Conservation (phyloP, 2,888 invertebrate genomes). For the Hofmannophila pseudospretella region DNA sequence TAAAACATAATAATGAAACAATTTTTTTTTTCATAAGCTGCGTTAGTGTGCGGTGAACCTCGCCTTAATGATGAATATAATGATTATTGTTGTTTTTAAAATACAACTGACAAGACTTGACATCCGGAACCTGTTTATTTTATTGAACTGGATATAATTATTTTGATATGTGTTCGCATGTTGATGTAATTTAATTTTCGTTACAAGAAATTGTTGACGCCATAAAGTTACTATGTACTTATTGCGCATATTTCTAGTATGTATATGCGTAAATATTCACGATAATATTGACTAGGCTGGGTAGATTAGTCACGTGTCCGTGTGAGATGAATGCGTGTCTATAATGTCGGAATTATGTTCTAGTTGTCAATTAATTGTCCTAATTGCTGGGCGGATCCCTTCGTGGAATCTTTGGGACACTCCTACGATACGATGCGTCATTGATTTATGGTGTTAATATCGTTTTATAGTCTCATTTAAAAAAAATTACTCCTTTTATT, state of each 20-base stretch:
- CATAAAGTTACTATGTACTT: conserved; percentile 28
- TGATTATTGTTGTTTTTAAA: conserved; percentile 67
- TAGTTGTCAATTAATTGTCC: conserved; percentile 52
- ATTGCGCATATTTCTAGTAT: conserved; percentile 22
- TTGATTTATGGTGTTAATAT: conserved; percentile 8
- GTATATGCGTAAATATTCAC: conserved; percentile 4
- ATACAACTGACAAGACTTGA: conserved; percentile 56
- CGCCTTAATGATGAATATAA: no score
- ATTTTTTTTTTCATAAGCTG: no score
- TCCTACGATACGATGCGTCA: conserved; percentile 23
- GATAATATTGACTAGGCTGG: conserved; percentile 5
- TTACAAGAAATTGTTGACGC: conserved; percentile 33
- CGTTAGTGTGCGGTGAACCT: no score
- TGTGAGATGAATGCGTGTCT: conserved; percentile 20
- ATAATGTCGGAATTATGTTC: conserved; percentile 30
- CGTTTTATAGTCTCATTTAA: no score
- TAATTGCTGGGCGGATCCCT: conserved; percentile 59
- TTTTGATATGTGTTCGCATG: conserved; percentile 23
- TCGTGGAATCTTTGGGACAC: conserved; percentile 34
- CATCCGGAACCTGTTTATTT: conserved; percentile 58
- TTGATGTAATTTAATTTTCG: conserved; percentile 29
- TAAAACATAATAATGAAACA: no score
- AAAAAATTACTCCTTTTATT: no score
- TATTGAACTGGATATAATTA: conserved; percentile 38
- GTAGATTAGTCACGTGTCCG: conserved; percentile 23